Base-by-base conservation (phyloP, 2,888 invertebrate species). In the Notodonta ziczac region DNA sequence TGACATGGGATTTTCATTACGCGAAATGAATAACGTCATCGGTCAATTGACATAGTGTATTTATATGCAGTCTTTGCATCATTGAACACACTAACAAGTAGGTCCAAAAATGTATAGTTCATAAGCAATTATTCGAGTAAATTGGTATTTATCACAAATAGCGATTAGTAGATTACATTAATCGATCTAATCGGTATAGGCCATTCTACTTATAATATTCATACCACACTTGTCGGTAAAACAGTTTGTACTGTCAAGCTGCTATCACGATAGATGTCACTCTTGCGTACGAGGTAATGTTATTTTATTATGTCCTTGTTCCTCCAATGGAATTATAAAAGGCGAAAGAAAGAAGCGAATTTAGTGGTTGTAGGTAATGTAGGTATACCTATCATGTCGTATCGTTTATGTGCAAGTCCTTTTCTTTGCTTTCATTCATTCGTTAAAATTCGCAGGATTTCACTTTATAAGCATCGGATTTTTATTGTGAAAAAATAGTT, bases 381-480 rank as follows among this genome's bases (percentile, higher is more conserved):
- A 24, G 51, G 16, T 32, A 51, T 51, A 32, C 73, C 73, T 69
- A 72, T 70, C 72, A 68, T 75, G 72, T 76, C 74, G 72, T 68
- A 74, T 74, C 74, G 74, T 73, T 67, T 65, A 58, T 60, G 56
- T 78, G 56, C 63, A 72, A 74, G 71, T 66, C 63, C 82, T 75
- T 77, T 85, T 83, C 84, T 85, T 87, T 85, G 82, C 84, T 85
- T 87, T 87, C 86, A 85, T 87, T 87, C 87, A 83, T 85, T 50
- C 50, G 14, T 50, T 46, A 42, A 10, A 42, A 86, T 84, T 86
- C 82, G 85, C 82, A 85, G 87, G 86, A 86, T 86, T 86, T 89
- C 86, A 86, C 76, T 80, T 81, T 79, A 81, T 82, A 78, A 84
- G 85, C 86, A 83, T 84, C 82, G 69, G 70, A 71, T 70, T 80